phyloP scores from a whole-genome alignment of 2,797 vertebrate genomes.

The Anableps anableps region DNA sequence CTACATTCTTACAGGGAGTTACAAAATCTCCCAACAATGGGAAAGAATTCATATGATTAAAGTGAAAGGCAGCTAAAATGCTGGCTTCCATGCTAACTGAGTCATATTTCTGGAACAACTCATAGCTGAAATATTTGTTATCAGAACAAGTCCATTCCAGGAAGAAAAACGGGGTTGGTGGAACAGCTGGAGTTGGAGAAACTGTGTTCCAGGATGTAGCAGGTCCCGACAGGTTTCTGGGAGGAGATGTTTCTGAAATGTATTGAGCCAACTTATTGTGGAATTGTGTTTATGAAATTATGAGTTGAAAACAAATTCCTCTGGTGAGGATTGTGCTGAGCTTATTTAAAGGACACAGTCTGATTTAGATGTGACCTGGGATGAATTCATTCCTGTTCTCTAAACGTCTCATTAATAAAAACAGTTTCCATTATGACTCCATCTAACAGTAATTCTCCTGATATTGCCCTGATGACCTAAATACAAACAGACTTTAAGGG shows the following conservation, averaged over 20 bases:
- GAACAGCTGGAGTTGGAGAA: not conserved
- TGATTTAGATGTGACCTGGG: not conserved
- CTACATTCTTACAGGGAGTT: not conserved
- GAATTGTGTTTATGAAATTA: not conserved
- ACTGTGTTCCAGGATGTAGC: not conserved
- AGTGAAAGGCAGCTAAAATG: not conserved
- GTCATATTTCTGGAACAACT: not conserved
- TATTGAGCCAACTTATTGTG: not conserved
- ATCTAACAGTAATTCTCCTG: not conserved
- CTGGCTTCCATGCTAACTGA: not conserved
- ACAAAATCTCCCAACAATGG: not conserved
- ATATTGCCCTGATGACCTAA: not conserved
- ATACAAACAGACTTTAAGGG: not conserved
- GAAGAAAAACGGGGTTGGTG: not conserved
- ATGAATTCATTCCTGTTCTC: not conserved
- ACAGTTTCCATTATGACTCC: not conserved
- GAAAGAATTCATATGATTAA: not conserved
- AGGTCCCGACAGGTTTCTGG: not conserved
- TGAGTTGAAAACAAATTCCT: not conserved
- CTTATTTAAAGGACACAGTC: not conserved
- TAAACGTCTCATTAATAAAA: not conserved
- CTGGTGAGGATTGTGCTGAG: not conserved
- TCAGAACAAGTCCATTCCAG: not conserved
- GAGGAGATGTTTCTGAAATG: not conserved
- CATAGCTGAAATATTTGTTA: not conserved